Conservation (phyloP, 2,113 vertebrate genomes). For the Pelecanoides urinatrix region DNA sequence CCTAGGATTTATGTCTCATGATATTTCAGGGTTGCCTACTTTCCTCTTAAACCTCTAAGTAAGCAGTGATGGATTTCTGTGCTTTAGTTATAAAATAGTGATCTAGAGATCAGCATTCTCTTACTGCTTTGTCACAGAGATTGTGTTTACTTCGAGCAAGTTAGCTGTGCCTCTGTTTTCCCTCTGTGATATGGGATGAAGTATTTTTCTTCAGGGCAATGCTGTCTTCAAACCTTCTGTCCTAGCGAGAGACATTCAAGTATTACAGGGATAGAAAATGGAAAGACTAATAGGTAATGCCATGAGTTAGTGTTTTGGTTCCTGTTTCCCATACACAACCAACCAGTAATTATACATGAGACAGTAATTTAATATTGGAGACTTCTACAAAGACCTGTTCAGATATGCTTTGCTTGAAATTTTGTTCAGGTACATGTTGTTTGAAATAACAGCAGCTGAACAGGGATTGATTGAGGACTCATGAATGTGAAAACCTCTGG, state of each 20-base stretch:
- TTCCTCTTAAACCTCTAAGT: neutral
- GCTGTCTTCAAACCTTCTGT: neutral
- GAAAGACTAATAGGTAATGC: neutral
- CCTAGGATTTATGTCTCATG: neutral
- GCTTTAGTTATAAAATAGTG: neutral
- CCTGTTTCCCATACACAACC: neutral
- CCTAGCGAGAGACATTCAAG: neutral
- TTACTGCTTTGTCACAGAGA: neutral
- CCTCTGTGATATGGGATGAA: neutral
- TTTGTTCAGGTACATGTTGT: neutral
- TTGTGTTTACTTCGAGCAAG: neutral
- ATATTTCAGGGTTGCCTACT: neutral
- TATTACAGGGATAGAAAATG: neutral
- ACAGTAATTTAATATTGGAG: neutral
- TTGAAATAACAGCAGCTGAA: neutral
- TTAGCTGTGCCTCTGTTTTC: neutral
- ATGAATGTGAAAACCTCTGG: neutral
- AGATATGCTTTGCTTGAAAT: neutral
- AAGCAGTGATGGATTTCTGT: neutral
- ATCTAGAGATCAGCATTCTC: neutral
- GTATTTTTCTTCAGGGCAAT: neutral
- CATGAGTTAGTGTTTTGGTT: neutral
- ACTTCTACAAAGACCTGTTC: neutral
- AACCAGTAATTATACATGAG: neutral
- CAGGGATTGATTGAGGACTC: neutral